Evolutionary conservation across 1,140 invertebrate genomes (phyloP).

Genomic region (Sitophilus oryzae): DNA sequence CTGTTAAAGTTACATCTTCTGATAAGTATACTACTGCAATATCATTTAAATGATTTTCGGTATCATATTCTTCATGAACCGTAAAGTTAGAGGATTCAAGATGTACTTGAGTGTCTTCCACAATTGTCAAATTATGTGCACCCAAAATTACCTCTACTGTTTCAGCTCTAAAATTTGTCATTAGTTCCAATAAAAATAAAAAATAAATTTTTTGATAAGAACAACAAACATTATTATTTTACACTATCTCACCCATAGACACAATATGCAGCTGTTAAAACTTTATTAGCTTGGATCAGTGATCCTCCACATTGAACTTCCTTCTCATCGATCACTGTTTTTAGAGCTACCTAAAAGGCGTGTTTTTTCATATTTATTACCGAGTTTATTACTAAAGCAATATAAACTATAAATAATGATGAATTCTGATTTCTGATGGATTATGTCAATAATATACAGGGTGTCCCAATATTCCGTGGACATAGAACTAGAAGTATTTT

Average conservation of each 20-base stretch:
- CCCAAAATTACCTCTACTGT: conserved; percentile 44
- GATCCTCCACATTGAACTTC: conserved; percentile 24
- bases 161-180: conserved; percentile 11
- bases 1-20: conserved; percentile 45
- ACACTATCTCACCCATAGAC: conserved; percentile 26
- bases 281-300: conserved; percentile 12
- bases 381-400: too few species aligned
- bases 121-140: conserved; percentile 47
- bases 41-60: conserved; percentile 46
- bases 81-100: conserved; percentile 42
- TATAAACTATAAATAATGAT: conserved; percentile 7
- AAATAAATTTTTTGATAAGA: too few species aligned
- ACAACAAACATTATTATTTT: too few species aligned
- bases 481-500: too few species aligned
- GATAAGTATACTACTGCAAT: conserved; percentile 52
- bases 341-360: conserved; percentile 23
- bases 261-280: conserved; percentile 26
- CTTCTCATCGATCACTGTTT: conserved; percentile 11
- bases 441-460: too few species aligned
- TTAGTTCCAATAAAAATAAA: too few species aligned
- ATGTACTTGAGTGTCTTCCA: conserved; percentile 41
- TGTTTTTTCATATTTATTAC: too few species aligned
- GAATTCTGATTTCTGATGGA: too few species aligned
- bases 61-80: conserved; percentile 48
- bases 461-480: too few species aligned